Conservation (phyloP, 2,888 invertebrate species). For the Plagiodera versicolora region DNA sequence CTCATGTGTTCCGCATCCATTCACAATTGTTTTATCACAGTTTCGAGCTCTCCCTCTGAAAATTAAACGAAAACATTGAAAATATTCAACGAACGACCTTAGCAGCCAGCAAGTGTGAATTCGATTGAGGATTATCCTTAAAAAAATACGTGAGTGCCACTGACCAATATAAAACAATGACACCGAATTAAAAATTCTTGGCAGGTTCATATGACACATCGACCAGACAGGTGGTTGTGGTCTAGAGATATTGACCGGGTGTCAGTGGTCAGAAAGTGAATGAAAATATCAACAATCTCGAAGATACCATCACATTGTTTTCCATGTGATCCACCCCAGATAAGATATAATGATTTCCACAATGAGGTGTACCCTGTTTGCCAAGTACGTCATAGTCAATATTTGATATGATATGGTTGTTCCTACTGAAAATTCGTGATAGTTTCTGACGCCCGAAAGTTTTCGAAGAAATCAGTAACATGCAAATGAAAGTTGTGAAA, state of each 20-base stretch:
- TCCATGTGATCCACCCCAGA: neutral
- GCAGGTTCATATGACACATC: conserved; percentile 21
- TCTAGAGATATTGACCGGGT: conserved; percentile 1
- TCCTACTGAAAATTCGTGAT: too few species aligned
- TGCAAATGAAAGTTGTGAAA: too few species aligned
- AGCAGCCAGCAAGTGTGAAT: conserved; percentile 16
- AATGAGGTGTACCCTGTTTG: neutral
- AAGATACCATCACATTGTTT: neutral
- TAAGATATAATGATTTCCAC: neutral
- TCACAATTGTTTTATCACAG: conserved; percentile 3
- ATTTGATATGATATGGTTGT: too few species aligned
- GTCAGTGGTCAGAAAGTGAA: conserved; percentile 4
- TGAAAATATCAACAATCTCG: neutral
- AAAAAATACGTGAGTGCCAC: conserved; percentile 45
- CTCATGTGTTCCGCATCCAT: neutral
- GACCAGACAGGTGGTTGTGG: conserved; percentile 19
- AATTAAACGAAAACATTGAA: conserved; percentile 16
- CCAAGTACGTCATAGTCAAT: neutral
- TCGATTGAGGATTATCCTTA: conserved; percentile 31
- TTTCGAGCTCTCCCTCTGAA: conserved; percentile 30
- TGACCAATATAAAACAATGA: conserved; percentile 43
- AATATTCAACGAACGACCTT: conserved; percentile 14
- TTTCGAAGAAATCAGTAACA: too few species aligned
- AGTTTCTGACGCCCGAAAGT: too few species aligned
- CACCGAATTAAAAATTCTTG: conserved; percentile 31